phyloP scores from a whole-genome alignment of 2,888 invertebrate species.

The Hirtodrosophila confusa region DNA sequence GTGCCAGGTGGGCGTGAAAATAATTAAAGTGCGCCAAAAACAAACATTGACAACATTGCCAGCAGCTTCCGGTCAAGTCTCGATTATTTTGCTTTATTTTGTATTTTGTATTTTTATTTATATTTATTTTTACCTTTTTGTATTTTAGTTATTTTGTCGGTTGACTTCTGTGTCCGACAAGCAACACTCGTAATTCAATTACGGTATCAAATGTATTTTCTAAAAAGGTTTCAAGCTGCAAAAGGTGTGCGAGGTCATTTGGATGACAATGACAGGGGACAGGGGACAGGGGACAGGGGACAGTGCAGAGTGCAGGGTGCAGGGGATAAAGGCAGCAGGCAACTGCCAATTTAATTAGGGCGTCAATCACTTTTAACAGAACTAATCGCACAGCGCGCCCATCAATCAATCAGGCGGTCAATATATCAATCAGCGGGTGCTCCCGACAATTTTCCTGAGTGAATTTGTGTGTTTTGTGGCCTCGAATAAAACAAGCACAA shows the following conservation, averaged over 20 bases:
- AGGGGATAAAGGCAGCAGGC: slow-evolving; percentile 7
- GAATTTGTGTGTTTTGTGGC: slow-evolving; percentile 52
- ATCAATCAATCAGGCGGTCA: slow-evolving; percentile 45
- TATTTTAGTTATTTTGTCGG: slow-evolving; percentile 11
- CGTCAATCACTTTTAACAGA: slow-evolving; percentile 39
- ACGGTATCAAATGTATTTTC: slow-evolving; percentile 31
- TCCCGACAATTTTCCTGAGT: slow-evolving; percentile 41
- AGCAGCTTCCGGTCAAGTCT: slow-evolving; percentile 42
- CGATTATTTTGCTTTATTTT: slow-evolving; percentile 31
- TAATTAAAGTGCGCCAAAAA: slow-evolving; percentile 65
- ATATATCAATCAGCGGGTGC: slow-evolving; percentile 46
- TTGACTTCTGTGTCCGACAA: slow-evolving; percentile 49
- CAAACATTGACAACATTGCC: slow-evolving; percentile 52
- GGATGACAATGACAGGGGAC: too few relatives aligned
- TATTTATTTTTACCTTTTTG: slow-evolving; percentile 6
- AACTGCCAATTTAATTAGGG: slow-evolving; percentile 56
- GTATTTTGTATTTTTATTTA: slow-evolving; percentile 24
- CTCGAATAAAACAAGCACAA: slow-evolving; percentile 4
- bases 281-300: too few relatives aligned
- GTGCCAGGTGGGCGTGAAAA: slow-evolving; percentile 76
- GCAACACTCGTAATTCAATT: slow-evolving; percentile 57
- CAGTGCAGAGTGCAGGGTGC: too few relatives aligned
- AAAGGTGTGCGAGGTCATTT: slow-evolving; percentile 11
- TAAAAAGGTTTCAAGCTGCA: too few relatives aligned
- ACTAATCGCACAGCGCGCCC: slow-evolving; percentile 27